These are phyloP conservation scores for Spinibarbus caldwelli DNA, from an alignment of 2,797 vertebrate genomes.

Conservation along the genomic window DNA sequence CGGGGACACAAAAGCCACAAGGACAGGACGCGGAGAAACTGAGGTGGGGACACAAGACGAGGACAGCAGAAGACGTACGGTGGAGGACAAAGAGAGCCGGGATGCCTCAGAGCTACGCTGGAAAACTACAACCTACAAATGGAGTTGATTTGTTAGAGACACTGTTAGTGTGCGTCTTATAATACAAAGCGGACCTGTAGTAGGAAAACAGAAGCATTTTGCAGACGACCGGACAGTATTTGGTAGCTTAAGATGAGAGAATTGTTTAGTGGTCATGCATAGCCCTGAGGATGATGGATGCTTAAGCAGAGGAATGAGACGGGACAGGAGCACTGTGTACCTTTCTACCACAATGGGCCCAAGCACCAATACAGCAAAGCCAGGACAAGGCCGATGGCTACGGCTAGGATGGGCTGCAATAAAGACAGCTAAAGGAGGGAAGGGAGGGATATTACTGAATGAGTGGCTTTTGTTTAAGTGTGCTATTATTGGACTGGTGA, in stretches of 20 bases:
- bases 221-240: constrained; percentile 10
- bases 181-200: constrained; percentile 25
- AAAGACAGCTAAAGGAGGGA: constrained; percentile 98
- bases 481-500: constrained; percentile 7
- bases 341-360: constrained; percentile 99
- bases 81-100: constrained; percentile 63
- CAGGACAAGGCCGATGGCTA: constrained; percentile 99
- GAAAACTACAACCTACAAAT: constrained; percentile 42
- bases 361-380: constrained; percentile 99
- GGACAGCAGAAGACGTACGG: constrained; percentile 39
- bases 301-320: constrained; percentile 68
- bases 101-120: constrained; percentile 62
- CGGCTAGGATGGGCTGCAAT: constrained; percentile 98
- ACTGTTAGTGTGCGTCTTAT: constrained; percentile 37
- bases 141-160: constrained; percentile 26
- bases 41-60: neutral
- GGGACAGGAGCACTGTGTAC: constrained; percentile 93
- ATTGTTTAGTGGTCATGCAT: constrained; percentile 65
- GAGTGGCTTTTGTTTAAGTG: constrained; percentile 29
- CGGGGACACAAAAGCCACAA: constrained; percentile 27
- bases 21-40: neutral
- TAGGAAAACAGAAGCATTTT: constrained; percentile 26
- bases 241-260: constrained; percentile 37
- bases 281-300: constrained; percentile 47
- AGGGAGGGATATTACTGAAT: constrained; percentile 93